These are phyloP conservation scores for Babylonia areolata DNA, from an alignment of 1,140 invertebrate genomes.

Conservation along the genomic window DNA sequence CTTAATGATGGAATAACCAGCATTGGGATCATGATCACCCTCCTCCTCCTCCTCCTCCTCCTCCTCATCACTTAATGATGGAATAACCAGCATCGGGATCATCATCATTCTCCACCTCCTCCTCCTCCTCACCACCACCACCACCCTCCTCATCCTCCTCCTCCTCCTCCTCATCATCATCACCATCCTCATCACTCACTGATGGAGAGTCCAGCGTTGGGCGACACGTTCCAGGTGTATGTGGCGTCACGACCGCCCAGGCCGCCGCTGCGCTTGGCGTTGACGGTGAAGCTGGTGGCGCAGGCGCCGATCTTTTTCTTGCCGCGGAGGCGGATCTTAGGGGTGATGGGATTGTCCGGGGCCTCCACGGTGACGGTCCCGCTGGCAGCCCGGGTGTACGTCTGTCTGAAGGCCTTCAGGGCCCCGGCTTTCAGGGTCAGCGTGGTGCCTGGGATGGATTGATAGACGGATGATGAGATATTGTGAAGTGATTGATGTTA, in stretches of 20 bases:
- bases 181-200: no score
- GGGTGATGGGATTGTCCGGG: slow-evolving; percentile 24
- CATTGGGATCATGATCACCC: no score
- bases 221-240: slow-evolving; percentile 31
- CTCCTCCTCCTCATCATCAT: no score
- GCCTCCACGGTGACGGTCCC: slow-evolving; percentile 25
- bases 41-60: no score
- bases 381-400: not conserved
- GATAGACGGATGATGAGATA: no score
- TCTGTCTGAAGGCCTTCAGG: slow-evolving; percentile 7
- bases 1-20: no score
- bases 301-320: slow-evolving; percentile 26
- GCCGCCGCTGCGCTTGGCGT: slow-evolving; percentile 24
- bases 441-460: slow-evolving; percentile 21
- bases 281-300: slow-evolving; percentile 2
- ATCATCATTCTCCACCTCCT: no score
- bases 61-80: no score
- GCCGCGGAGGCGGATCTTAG: slow-evolving; percentile 8
- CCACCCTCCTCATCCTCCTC: no score
- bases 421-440: slow-evolving; percentile 16
- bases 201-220: slow-evolving; percentile 10
- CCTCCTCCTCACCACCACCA: no score
- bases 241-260: slow-evolving; percentile 21
- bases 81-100: no score
- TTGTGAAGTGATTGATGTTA: no score